These are phyloP conservation scores for Crossocerus cetratus DNA, from an alignment of 2,888 invertebrate species.

Conservation along the genomic window DNA sequence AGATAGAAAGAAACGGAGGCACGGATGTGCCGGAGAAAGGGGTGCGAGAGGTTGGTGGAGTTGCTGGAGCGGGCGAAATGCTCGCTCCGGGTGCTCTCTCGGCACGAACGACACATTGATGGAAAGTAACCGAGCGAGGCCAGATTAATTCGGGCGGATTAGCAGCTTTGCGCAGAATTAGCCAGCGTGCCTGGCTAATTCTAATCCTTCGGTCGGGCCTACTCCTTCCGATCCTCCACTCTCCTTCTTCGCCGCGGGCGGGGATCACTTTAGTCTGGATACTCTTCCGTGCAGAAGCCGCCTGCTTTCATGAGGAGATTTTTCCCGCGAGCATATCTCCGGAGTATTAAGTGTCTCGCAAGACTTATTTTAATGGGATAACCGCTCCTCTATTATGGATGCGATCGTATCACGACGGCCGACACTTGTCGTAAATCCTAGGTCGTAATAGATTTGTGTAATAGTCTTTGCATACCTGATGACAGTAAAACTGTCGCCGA, in stretches of 20 bases:
- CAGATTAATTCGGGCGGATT: constrained; percentile 76
- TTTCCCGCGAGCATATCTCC: background rate
- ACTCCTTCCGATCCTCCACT: constrained; percentile 8
- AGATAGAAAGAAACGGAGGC: constrained; percentile 11
- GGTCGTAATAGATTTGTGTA: too few relatives aligned
- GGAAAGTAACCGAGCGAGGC: constrained; percentile 73
- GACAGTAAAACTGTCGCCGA: too few relatives aligned
- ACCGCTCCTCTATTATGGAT: too few relatives aligned
- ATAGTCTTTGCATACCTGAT: too few relatives aligned
- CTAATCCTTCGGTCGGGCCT: constrained; percentile 50
- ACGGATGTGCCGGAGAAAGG: constrained; percentile 2
- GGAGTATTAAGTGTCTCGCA: background rate
- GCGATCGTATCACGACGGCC: too few relatives aligned
- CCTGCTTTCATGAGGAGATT: background rate
- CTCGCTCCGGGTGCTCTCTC: too few relatives aligned
- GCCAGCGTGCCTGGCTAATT: constrained; percentile 61
- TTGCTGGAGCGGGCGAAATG: constrained; percentile 53
- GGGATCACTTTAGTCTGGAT: background rate
- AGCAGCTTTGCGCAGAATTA: constrained; percentile 72
- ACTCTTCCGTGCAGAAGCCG: background rate
- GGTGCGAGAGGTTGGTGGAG: constrained; percentile 36
- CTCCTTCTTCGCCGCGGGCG: constrained; percentile 10
- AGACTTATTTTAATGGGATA: too few relatives aligned
- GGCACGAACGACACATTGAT: constrained; percentile 71
- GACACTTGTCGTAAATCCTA: too few relatives aligned